Evolutionary conservation across 1,140 invertebrate genomes (phyloP), one percentile per base, ranked within the genome.

Genomic region (Drosophila santomea): DNA sequence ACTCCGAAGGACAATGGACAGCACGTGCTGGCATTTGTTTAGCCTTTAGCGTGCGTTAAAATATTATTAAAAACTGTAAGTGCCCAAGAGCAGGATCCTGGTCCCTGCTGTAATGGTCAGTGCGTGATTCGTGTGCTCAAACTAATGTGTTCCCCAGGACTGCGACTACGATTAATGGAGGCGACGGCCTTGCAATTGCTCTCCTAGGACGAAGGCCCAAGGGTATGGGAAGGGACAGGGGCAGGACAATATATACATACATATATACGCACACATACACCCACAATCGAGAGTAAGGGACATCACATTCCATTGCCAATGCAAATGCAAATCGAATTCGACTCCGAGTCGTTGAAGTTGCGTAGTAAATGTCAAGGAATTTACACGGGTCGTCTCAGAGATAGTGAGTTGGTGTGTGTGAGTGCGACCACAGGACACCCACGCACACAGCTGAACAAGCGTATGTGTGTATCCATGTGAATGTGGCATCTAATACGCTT

Each of bases 291-390:
- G 25, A 71, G 47, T 15, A 72, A 60, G 55, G 52, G 43, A 63
- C 39, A 15, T 60, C 56, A 55, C 45, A 48, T 62, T 59, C 39
- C 72, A 57, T 43, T 72, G 56, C 56, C 78, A 77, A 80, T 89
- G 60, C 62, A 76, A 77, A 84, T 89, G 76, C 85, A 88, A 88
- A 88, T 88, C 77, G 62, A 88, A 84, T 89, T 80, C 60, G 84
- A 84, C 77, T 75, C 72, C 73, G 68, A 84, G 58, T 64, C 71
- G 85, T 89, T 77, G 77, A 88, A 80, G 80, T 80, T 84, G 80
- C 67, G 75, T 79, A 76, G 80, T 79, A 90, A 90, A 90, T 90
- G 86, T 90, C 88, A 90, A 90, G 86, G 86, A 75, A 90, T 90
- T 86, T 83, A 86, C 81, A 83, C 61, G 82, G 84, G 80, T 84